Conservation (phyloP, 2,888 invertebrate genomes). For the Scrobipalpa atriplicella region DNA sequence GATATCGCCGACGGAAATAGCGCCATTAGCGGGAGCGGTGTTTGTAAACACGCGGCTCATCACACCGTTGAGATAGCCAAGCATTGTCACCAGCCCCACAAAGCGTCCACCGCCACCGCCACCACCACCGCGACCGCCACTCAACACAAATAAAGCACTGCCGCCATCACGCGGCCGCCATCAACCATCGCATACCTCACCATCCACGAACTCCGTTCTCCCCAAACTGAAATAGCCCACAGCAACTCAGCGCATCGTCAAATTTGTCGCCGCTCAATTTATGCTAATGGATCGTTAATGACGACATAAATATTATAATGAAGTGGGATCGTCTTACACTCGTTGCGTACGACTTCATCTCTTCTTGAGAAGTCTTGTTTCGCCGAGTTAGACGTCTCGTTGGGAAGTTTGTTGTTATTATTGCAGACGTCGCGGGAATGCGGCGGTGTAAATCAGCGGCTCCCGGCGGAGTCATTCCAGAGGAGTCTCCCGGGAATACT, state of each 20-base stretch:
- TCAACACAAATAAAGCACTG: not conserved
- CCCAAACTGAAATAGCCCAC: slow-evolving; percentile 41
- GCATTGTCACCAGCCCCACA: slow-evolving; percentile 28
- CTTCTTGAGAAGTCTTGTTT: slow-evolving; percentile 8
- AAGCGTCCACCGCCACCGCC: not conserved
- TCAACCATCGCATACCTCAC: slow-evolving; percentile 3
- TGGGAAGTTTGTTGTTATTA: slow-evolving; percentile 12
- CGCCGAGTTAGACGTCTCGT: slow-evolving; percentile 9
- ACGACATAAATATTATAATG: slow-evolving; percentile 53
- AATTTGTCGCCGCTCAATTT: slow-evolving; percentile 72
- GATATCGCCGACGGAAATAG: slow-evolving; percentile 53
- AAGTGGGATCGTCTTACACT: slow-evolving; percentile 47
- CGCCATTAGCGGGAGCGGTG: slow-evolving; percentile 64
- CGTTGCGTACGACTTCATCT: slow-evolving; percentile 18
- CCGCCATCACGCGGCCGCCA: not conserved
- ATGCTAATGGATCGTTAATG: slow-evolving; percentile 73
- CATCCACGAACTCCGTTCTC: slow-evolving; percentile 21
- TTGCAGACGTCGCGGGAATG: not conserved
- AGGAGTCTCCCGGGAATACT: slow-evolving; percentile 43
- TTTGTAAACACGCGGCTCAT: slow-evolving; percentile 63
- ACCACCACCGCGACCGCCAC: not conserved
- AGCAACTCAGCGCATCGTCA: slow-evolving; percentile 41
- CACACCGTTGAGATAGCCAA: slow-evolving; percentile 43
- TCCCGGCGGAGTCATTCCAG: slow-evolving; percentile 26
- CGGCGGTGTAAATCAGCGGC: slow-evolving; percentile 12